Percentiles rank a stretch among this genome's conserved stretches.
phyloP scores from a whole-genome alignment of 2,888 invertebrate genomes.

The Hartigia nigra region DNA sequence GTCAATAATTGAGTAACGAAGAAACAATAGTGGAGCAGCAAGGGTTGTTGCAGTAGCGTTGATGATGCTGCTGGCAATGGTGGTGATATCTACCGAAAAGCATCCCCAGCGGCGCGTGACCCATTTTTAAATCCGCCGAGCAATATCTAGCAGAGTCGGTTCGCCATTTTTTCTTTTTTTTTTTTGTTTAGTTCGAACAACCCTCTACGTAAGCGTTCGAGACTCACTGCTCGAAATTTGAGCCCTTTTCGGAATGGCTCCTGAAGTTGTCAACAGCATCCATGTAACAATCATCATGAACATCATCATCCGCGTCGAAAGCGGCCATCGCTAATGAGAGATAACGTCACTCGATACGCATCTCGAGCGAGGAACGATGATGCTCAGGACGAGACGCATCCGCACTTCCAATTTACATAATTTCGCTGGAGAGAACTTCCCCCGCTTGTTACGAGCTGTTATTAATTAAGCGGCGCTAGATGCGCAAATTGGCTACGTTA shows the following conservation, averaged over 20 bases:
- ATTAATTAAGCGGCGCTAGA: slow-evolving; percentile 1
- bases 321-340: slow-evolving; percentile 17
- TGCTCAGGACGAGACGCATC: slow-evolving; percentile 18
- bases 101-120: not conserved
- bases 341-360: slow-evolving; percentile 26
- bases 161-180: not conserved
- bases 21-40: slow-evolving; percentile 32
- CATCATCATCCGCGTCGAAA: not conserved
- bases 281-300: not conserved
- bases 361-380: not conserved
- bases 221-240: not conserved
- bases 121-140: not conserved
- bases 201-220: not conserved
- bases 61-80: not conserved
- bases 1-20: slow-evolving; percentile 40
- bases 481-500: not conserved
- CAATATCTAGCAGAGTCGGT: not conserved
- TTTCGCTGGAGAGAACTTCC: slow-evolving; percentile 16
- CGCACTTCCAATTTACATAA: slow-evolving; percentile 26
- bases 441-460: slow-evolving; percentile 22
- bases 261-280: not conserved
- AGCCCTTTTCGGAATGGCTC: not conserved
- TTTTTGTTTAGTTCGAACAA: no score
- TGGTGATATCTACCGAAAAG: not conserved
- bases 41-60: not conserved